Evolutionary conservation across 2,888 invertebrate species (phyloP).

Genomic region (Luffia ferchaultella): DNA sequence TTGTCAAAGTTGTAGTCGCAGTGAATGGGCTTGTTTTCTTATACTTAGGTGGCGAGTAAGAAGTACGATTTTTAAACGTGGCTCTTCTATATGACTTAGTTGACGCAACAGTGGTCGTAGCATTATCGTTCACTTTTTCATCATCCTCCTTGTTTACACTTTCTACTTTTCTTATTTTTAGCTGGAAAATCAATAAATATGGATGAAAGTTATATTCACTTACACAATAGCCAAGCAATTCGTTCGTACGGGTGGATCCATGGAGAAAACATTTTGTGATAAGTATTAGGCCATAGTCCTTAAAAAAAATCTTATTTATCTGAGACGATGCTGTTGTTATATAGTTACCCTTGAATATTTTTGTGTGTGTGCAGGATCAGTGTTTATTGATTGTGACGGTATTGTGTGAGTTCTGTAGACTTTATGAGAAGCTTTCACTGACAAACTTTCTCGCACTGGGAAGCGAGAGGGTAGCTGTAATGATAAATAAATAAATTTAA

Average conservation of each 20-base stretch:
- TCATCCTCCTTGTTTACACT: neutral
- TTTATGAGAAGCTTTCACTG: slow-evolving; percentile 60
- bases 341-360: slow-evolving; percentile 50
- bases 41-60: slow-evolving; percentile 18
- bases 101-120: neutral
- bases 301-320: too few species aligned
- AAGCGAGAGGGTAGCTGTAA: slow-evolving; percentile 58
- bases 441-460: slow-evolving; percentile 53
- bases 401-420: slow-evolving; percentile 47
- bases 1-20: slow-evolving; percentile 4
- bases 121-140: neutral
- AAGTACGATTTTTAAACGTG: slow-evolving; percentile 19
- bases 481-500: slow-evolving; percentile 5
- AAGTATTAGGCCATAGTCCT: too few species aligned
- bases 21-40: slow-evolving; percentile 22
- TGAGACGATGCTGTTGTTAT: too few species aligned
- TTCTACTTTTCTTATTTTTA: neutral
- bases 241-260: too few species aligned
- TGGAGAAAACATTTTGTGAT: too few species aligned
- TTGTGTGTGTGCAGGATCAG: slow-evolving; percentile 30
- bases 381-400: slow-evolving; percentile 43
- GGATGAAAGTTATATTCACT: too few species aligned
- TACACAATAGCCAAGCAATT: too few species aligned
- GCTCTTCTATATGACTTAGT: slow-evolving; percentile 16
- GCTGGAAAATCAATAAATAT: neutral